These are phyloP conservation scores for Falcunculus frontatus DNA, from an alignment of 2,113 vertebrate species.

Conservation along the genomic window DNA sequence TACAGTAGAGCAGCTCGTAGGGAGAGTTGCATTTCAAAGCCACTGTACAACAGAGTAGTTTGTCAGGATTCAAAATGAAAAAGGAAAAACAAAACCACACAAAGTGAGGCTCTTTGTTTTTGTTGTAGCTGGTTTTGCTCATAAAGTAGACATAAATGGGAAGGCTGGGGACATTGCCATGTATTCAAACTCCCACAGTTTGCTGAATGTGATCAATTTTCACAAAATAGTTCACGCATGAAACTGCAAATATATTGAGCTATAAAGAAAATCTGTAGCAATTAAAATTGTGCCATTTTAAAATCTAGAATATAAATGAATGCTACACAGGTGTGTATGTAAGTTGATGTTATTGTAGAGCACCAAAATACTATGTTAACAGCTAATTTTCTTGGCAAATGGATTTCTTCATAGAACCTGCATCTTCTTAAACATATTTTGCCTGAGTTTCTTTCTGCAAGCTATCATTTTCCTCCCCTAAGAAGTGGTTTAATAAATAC, in stretches of 20 bases:
- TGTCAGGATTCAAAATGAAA: background rate
- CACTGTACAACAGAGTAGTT: background rate
- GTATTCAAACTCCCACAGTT: background rate
- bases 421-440: background rate
- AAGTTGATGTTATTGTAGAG: background rate
- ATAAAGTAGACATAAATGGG: background rate
- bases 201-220: background rate
- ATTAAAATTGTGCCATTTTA: background rate
- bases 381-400: background rate
- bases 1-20: background rate
- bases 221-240: background rate
- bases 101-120: background rate
- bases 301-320: background rate
- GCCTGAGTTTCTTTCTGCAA: background rate
- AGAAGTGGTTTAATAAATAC: background rate
- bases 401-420: background rate
- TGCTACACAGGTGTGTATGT: background rate
- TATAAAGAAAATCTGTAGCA: background rate
- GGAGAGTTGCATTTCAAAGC: background rate
- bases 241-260: background rate
- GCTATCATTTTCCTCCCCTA: background rate
- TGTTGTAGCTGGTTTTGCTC: background rate
- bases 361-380: background rate
- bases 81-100: background rate
- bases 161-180: background rate